A percentile compares a stretch with the other conserved stretches of the same genome.
Conservation (phyloP, 2,888 invertebrate species). For the Polia nebulosa region DNA sequence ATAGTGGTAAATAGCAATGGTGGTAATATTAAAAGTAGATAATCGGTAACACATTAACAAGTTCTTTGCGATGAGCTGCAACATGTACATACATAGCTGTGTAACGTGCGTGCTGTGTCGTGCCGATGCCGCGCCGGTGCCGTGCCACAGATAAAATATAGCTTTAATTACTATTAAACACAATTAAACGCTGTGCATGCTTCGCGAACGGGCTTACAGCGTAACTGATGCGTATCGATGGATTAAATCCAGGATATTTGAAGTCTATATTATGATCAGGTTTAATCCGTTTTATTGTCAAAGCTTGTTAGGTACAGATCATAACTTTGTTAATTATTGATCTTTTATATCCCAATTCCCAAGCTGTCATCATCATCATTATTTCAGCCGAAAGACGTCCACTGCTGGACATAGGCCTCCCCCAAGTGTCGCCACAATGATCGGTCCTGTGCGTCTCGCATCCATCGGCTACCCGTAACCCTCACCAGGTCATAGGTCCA, state of each 20-base stretch:
- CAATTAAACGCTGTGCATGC: slow-evolving; percentile 72
- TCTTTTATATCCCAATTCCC: not conserved
- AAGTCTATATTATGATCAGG: not conserved
- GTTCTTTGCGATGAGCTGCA: slow-evolving; percentile 7
- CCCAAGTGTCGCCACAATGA: too few species aligned
- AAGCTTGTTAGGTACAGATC: not conserved
- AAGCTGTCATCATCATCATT: not conserved
- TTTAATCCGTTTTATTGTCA: not conserved
- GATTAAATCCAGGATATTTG: slow-evolving; percentile 4
- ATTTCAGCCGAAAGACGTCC: too few species aligned
- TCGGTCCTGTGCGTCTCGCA: too few species aligned
- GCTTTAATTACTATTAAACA: slow-evolving; percentile 72
- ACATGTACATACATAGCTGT: slow-evolving; percentile 20
- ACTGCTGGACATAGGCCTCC: too few species aligned
- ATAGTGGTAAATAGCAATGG: slow-evolving; percentile 1
- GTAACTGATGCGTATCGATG: slow-evolving; percentile 62
- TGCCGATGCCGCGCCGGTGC: slow-evolving; percentile 42
- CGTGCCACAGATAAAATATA: slow-evolving; percentile 65
- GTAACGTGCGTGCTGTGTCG: slow-evolving; percentile 55
- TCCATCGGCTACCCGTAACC: too few species aligned
- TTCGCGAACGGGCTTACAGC: slow-evolving; percentile 48
- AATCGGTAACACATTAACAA: slow-evolving; percentile 18
- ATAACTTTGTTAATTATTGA: not conserved
- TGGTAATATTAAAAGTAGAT: slow-evolving; percentile 8
- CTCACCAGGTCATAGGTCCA: too few species aligned